phyloP scores from a whole-genome alignment of 2,113 vertebrate species.

The Cryptomyrus ogoouensis region DNA sequence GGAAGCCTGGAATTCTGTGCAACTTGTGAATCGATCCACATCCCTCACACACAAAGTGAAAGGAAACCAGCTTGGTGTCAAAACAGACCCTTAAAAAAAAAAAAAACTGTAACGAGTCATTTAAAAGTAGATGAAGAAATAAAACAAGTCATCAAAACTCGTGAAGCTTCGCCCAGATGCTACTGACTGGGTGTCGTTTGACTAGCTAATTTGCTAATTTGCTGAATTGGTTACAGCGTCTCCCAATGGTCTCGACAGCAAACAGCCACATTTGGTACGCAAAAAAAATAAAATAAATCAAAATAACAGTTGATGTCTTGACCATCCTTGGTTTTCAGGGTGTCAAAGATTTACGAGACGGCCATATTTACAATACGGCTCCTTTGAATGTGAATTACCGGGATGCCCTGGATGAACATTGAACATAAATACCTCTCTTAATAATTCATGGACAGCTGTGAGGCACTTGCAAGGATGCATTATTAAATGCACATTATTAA shows the following conservation, averaged over 20 bases:
- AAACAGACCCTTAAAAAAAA: neutral
- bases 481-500: neutral
- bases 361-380: neutral
- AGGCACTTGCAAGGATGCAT: neutral
- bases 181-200: neutral
- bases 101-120: neutral
- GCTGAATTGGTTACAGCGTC: neutral
- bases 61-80: neutral
- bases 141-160: neutral
- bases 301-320: neutral
- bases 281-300: neutral
- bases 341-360: neutral
- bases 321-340: neutral
- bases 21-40: neutral
- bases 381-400: neutral
- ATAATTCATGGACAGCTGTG: conserved; percentile 3
- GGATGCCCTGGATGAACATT: neutral
- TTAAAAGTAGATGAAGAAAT: neutral
- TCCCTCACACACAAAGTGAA: neutral
- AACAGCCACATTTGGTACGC: neutral
- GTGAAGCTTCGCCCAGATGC: neutral
- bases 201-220: neutral
- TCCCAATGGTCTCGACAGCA: neutral
- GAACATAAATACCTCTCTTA: neutral
- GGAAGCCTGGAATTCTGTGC: neutral